Base-by-base conservation (phyloP, 1,140 invertebrate species). In the Samia ricini region DNA sequence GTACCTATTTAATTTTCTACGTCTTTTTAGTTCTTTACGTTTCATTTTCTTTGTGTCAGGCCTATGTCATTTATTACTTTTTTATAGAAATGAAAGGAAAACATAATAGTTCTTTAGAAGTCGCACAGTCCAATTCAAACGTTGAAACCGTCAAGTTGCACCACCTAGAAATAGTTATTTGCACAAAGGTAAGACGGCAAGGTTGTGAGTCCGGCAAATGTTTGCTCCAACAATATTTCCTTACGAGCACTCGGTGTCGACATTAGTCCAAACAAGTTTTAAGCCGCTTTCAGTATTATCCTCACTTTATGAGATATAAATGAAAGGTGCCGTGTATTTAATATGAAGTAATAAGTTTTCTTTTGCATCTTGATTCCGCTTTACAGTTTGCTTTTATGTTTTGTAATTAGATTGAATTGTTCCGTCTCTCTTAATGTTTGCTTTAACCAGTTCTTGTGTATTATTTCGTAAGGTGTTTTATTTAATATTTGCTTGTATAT, bases 201-300 rank as follows among this genome's bases (percentile, higher is more conserved):
- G 80, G 76, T 71, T 80, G 71, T 69, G 79, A 82, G 72, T 75
- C 74, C 63, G 58, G 68, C 73, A 83, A 88, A 88, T 85, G 76
- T 88, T 88, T 77, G 77, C 68, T 76, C 71, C 64, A 78, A 85
- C 77, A 86, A 86, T 88, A 86, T 88, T 85, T 85, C 82, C 79
- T 79, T 71, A 72, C 68, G 74, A 71, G 74, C 76, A 84, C 82
- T 86, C 68, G 67, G 79, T 85, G 83, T 86, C 82, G 81, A 84
- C 83, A 88, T 85, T 76, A 83, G 76, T 84, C 81, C 81, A 84
- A 85, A 88, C 75, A 88, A 69, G 69, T 80, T 81, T 75, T 63
- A 24, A 55, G 52, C 52, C 52, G 52, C 22, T 55, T 55, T 24
- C 52, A 24, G 52, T 24, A 55, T 55, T 55, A 55, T 55, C 52